A percentile compares a stretch with the other conserved stretches of the same genome.
Conservation (phyloP, 1,140 invertebrate genomes). For the Bombus pascuorum region DNA sequence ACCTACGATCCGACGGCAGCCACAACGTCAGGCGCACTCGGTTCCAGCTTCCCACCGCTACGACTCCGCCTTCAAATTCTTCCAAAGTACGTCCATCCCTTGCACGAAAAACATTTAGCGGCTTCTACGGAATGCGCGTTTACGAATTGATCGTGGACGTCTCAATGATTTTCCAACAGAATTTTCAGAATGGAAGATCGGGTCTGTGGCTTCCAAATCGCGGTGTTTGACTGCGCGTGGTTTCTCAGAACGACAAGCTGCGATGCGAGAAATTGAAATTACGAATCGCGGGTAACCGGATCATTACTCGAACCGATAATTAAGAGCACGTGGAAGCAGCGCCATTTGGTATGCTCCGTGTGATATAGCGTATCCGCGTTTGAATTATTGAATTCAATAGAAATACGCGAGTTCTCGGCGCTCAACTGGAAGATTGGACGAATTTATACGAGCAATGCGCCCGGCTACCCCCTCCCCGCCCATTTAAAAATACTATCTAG, state of each 20-base stretch:
- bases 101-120: rapidly evolving
- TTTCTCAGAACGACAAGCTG: not conserved
- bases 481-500: conserved; percentile 59
- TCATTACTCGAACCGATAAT: conserved; percentile 34
- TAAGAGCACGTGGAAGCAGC: conserved; percentile 26
- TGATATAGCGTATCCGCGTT: conserved; percentile 38
- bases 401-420: conserved; percentile 43
- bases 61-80: not conserved
- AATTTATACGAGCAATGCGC: conserved; percentile 56
- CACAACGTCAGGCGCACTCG: conserved; percentile 42
- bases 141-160: rapidly evolving
- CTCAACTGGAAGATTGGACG: conserved; percentile 52
- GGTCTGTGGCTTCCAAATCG: not conserved
- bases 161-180: not conserved
- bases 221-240: not conserved
- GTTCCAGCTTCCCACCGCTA: not conserved
- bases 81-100: no score
- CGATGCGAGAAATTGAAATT: not conserved
- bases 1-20: conserved; percentile 73
- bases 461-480: not conserved
- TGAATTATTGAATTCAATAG: conserved; percentile 55
- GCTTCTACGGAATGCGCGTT: rapidly evolving
- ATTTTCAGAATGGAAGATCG: not conserved
- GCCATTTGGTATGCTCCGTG: not conserved
- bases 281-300: not conserved